Conservation (phyloP, 2,113 vertebrate species). For the Dicentrarchus labrax region DNA sequence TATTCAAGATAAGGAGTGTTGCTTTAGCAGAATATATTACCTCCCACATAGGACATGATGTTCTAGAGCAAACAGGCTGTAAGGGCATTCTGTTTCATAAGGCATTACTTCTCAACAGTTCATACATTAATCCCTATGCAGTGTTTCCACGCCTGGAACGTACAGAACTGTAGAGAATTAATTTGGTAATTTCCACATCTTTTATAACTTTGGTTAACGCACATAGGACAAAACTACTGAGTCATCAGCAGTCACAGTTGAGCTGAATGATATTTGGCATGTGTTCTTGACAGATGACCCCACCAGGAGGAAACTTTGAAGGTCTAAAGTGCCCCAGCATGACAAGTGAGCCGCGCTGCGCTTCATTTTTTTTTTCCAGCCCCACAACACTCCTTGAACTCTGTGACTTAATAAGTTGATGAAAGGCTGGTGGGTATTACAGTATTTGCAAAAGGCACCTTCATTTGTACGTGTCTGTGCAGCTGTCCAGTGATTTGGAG, state of each 20-base stretch:
- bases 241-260: slow-evolving; percentile 30
- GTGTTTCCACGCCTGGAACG: neutral
- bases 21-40: neutral
- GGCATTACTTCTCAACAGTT: neutral
- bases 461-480: slow-evolving; percentile 53
- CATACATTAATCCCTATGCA: neutral
- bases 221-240: neutral
- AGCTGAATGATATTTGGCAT: slow-evolving; percentile 59
- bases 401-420: slow-evolving; percentile 53
- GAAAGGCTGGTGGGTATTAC: slow-evolving; percentile 56
- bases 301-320: slow-evolving; percentile 41
- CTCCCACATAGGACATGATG: neutral
- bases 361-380: slow-evolving; percentile 10
- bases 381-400: slow-evolving; percentile 44
- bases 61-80: neutral
- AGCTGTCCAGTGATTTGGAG: slow-evolving; percentile 54
- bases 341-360: slow-evolving; percentile 30
- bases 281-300: slow-evolving; percentile 52
- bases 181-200: neutral
- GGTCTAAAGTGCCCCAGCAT: slow-evolving; percentile 32
- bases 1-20: neutral
- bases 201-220: neutral
- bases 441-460: slow-evolving; percentile 75
- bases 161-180: neutral
- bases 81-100: neutral